Evolutionary conservation across 2,113 vertebrate species (phyloP).

Genomic region (Thamnophis sirtalis): DNA sequence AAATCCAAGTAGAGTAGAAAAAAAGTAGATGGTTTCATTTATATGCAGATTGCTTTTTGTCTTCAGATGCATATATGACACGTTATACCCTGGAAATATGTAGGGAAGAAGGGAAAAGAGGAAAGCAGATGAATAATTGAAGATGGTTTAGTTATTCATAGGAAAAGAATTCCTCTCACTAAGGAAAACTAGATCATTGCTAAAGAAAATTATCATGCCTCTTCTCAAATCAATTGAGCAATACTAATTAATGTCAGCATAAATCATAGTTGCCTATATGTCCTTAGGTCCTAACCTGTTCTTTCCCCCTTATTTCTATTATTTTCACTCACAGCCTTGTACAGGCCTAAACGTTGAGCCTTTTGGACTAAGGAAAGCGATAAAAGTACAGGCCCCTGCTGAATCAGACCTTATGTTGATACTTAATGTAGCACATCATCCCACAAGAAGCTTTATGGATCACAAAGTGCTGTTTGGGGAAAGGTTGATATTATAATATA

Average conservation of each 20-base stretch:
- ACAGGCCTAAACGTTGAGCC: slow-evolving; percentile 8
- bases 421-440: neutral
- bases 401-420: neutral
- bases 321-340: slow-evolving; percentile 1
- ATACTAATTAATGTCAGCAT: slow-evolving; percentile 20
- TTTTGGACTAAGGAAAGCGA: neutral
- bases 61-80: slow-evolving; percentile 7
- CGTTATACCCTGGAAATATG: slow-evolving; percentile 1
- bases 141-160: slow-evolving; percentile 11
- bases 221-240: slow-evolving; percentile 13
- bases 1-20: neutral
- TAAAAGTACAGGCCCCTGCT: neutral
- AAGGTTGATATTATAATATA: neutral
- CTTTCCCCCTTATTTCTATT: neutral
- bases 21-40: slow-evolving; percentile 3
- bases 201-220: slow-evolving; percentile 8
- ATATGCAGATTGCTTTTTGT: slow-evolving; percentile 23
- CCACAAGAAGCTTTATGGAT: neutral
- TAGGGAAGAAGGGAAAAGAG: neutral
- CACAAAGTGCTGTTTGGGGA: neutral
- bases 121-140: slow-evolving; percentile 16
- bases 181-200: slow-evolving; percentile 20
- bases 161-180: neutral
- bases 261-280: slow-evolving; percentile 12
- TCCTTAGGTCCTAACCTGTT: neutral